These are phyloP conservation scores for Rhodinocichla rosea DNA, from an alignment of 2,113 vertebrate genomes.

Conservation along the genomic window DNA sequence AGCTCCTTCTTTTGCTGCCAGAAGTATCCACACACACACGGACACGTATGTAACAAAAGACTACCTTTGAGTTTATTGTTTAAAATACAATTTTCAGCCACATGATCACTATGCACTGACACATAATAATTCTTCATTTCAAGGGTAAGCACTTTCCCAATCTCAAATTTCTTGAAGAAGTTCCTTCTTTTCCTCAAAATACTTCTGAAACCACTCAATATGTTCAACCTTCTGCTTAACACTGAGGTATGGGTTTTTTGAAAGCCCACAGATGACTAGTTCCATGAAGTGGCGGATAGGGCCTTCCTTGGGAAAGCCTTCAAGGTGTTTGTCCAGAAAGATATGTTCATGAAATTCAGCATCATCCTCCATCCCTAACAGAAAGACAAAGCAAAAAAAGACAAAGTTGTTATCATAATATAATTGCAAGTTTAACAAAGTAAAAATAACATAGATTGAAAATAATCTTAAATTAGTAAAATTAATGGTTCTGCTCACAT, in stretches of 20 bases:
- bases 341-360: slow-evolving; percentile 93
- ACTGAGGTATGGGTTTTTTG: slow-evolving; percentile 86
- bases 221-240: slow-evolving; percentile 90
- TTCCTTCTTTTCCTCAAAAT: slow-evolving; percentile 88
- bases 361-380: slow-evolving; percentile 87
- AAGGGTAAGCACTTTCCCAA: neutral
- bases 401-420: neutral
- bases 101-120: neutral
- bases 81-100: slow-evolving; percentile 18
- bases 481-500: neutral
- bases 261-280: slow-evolving; percentile 88
- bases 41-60: neutral
- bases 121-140: neutral
- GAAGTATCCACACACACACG: neutral
- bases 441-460: neutral
- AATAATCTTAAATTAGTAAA: neutral
- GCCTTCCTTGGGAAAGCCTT: slow-evolving; percentile 85
- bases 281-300: slow-evolving; percentile 97
- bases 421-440: neutral
- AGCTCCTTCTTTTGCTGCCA: neutral
- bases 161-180: slow-evolving; percentile 78
- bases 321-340: slow-evolving; percentile 88
- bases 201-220: slow-evolving; percentile 92
- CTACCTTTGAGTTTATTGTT: neutral
- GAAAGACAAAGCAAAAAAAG: neutral